Evolutionary conservation across 2,113 vertebrate genomes (phyloP).

Genomic region (Oreochromis niloticus): DNA sequence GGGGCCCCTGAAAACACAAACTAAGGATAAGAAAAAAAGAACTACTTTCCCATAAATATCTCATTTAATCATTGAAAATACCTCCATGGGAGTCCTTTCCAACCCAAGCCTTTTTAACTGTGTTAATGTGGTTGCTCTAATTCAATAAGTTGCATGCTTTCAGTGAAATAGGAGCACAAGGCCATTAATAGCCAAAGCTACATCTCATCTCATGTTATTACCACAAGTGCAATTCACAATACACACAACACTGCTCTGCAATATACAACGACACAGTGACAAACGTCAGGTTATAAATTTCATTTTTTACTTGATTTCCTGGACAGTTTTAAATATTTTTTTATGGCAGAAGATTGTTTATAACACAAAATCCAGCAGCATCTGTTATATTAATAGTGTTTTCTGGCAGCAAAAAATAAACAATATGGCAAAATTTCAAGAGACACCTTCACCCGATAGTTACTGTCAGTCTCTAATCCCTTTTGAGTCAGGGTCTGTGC

Average conservation of each 20-base stretch:
- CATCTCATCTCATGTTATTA: neutral
- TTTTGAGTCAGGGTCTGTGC: neutral
- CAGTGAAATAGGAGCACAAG: neutral
- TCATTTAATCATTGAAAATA: neutral
- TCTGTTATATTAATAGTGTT: neutral
- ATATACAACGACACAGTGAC: neutral
- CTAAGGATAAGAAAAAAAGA: rapidly evolving
- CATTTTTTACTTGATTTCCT: neutral
- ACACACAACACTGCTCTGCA: neutral
- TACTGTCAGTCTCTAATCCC: neutral
- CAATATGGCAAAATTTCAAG: neutral
- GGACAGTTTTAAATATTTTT: neutral
- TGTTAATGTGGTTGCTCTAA: neutral
- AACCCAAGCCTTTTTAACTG: neutral
- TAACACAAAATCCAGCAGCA: neutral
- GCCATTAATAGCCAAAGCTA: neutral
- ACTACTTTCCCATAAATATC: neutral
- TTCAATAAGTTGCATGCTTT: neutral
- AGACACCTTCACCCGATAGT: neutral
- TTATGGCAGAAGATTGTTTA: neutral
- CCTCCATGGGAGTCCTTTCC: neutral
- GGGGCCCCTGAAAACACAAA: neutral
- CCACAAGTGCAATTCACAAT: neutral
- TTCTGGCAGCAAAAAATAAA: neutral
- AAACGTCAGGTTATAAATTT: neutral